Base-by-base conservation (phyloP, 2,797 vertebrate species). In the Macropodus opercularis region DNA sequence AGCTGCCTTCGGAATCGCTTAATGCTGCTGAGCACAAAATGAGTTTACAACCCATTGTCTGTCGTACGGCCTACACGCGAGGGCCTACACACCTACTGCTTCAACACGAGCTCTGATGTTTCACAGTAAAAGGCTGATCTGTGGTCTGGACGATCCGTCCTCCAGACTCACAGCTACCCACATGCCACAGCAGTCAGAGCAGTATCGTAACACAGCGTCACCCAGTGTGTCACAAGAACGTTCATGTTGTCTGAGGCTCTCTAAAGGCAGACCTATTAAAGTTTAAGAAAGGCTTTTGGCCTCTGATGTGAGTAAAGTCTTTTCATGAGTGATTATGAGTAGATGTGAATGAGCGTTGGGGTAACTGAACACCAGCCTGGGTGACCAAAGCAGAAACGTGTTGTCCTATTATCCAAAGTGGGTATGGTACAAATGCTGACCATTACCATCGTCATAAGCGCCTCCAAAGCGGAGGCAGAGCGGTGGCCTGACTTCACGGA, bases 101-200 rank as follows among this genome's bases (percentile, higher is more conserved):
- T 46, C n/a, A 46, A 59, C 64, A 41, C 38, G 19, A 63, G 15
- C 39, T 32, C 17, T 32, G 26, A 32, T 42, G 58, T 57, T 57
- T 69, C 52, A 62, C 48, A 48, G 42, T 42, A 9, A 64, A 39
- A 29, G 11, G 22, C 23, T 22, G 65, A 24, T 50, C 44, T 57
- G 13, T 53, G 49, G 29, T 51, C 29, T 53, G 47, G 27, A 39
- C 40, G 40, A 47, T 41, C 19, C 46, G 21, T 39, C 43, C 53
- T 52, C 46, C 53, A 58, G 48, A 62, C 63, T 69, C 13, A 38
- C 46, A 61, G 66, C 60, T 34, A 23, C 65, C 50, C 44, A 61
- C 40, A 50, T 43, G 29, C 59, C 38, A 63, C 54, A 62, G 24
- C 50, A 56, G 38, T 63, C 58, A 63, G 35, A 69, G 73, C 43